Conservation (phyloP, 2,888 invertebrate species). For the Nomada ruficornis region DNA sequence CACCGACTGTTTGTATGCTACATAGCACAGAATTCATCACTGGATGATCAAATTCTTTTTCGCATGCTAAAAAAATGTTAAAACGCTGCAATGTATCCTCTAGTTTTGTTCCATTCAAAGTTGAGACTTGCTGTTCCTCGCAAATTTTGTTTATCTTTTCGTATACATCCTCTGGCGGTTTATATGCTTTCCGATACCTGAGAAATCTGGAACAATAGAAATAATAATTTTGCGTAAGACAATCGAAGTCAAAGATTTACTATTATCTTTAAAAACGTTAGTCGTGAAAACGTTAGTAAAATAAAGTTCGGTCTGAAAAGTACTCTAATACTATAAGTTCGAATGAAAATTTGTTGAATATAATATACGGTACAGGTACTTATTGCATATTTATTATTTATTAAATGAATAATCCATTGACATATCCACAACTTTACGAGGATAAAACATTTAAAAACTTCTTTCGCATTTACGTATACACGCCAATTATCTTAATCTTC, state of each 20-base stretch:
- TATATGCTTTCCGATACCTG: constrained; percentile 90
- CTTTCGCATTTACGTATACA: not conserved
- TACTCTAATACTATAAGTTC: not conserved
- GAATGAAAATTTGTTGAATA: not conserved
- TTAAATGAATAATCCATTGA: not conserved
- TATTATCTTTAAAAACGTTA: not conserved
- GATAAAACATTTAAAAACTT: too few species aligned
- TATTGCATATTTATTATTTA: not conserved
- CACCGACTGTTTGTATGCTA: constrained; percentile 90
- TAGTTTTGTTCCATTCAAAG: constrained; percentile 83
- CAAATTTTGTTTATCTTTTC: constrained; percentile 88
- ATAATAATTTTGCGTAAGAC: not conserved
- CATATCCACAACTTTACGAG: too few species aligned
- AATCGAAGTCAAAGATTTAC: not conserved
- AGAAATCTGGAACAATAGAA: constrained; percentile 87
- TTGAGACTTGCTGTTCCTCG: constrained; percentile 85
- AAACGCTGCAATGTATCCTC: constrained; percentile 86
- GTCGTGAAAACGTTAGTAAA: not conserved
- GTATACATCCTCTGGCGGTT: constrained; percentile 88
- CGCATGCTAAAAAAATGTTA: constrained; percentile 89
- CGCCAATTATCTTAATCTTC: not conserved
- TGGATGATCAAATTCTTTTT: constrained; percentile 89
- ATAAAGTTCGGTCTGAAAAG: not conserved
- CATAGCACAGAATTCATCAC: constrained; percentile 94
- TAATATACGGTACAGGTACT: not conserved